Evolutionary conservation across 2,888 invertebrate species (phyloP), one percentile per base, ranked within the genome.

Genomic region (Panopea generosa): DNA sequence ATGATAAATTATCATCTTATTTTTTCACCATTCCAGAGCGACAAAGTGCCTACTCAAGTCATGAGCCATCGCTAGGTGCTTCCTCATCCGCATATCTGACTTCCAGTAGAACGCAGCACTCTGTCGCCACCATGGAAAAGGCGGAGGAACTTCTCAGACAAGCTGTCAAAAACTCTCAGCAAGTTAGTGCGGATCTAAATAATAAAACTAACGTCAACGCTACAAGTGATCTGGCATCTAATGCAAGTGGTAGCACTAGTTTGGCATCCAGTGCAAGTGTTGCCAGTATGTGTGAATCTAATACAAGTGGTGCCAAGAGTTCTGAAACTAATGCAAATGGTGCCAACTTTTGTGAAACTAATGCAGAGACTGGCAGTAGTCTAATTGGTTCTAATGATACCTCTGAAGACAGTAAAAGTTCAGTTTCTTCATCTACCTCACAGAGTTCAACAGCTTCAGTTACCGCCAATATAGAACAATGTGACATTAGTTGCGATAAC

Each of bases 121-220:
- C 72, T 16, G 63, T 55, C 18, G 45, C 72, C 33, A 60, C 72
- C 7, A 69, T 77, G 65, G 77, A 77, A 40, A 77, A 77, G 52
- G 77, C 77, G 0, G 77, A 66, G 24, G 73, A 77, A 60, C 50
- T 73, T 29, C 29, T 77, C 6, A 53, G 77, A 69, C 72, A 77
- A 65, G 77, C 77, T n/a, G 77, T 77, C 24, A 77, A 71, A 63
- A 72, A 77, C 65, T 76, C 75, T 26, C 33, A 33, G 11, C 33
- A 33, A 4, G 11, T 11, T 33, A 18, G n/a, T 45, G 53, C 27
- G 27, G 53, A 53, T 16, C 53, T 53, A 26, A 24, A 9, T 11
- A 50, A 50, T 20, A 50, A 53, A 29, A 53, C 24, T 53, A 53
- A 27, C 45, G 63, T 45, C 16, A 55, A 63, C 40, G 53, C 22